phyloP scores from a whole-genome alignment of 1,140 invertebrate species.

The Drosophila persimilis region DNA sequence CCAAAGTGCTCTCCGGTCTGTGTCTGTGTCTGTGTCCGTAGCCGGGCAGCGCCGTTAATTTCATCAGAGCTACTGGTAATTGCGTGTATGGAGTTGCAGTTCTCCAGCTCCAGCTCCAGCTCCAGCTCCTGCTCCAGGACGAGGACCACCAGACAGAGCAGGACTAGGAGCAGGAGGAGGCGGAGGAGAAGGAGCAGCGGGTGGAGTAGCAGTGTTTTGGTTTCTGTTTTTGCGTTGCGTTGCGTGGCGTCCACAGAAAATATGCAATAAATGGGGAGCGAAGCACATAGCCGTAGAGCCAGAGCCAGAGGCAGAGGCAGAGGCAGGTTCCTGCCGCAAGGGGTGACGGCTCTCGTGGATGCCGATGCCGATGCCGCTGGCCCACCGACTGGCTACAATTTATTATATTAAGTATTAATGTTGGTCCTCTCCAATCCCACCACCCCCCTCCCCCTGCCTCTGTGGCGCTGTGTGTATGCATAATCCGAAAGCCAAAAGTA shows the following conservation, averaged over 20 bases:
- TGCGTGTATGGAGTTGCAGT: slow-evolving; percentile 68
- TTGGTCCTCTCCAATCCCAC: slow-evolving; percentile 46
- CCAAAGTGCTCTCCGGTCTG: slow-evolving; percentile 5
- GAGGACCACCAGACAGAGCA: slow-evolving; percentile 10
- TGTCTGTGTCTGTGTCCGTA: too few species aligned
- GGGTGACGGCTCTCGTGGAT: slow-evolving; percentile 23
- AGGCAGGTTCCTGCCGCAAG: slow-evolving; percentile 1
- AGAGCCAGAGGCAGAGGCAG: not conserved
- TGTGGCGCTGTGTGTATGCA: slow-evolving; percentile 56
- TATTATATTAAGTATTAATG: slow-evolving; percentile 82
- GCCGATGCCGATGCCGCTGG: slow-evolving; percentile 55
- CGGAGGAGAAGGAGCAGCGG: slow-evolving; percentile 18
- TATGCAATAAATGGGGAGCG: slow-evolving; percentile 40
- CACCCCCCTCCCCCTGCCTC: not conserved
- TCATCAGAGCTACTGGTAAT: slow-evolving; percentile 80
- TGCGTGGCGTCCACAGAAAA: slow-evolving; percentile 48
- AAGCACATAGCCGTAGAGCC: not conserved
- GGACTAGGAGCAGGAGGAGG: not conserved
- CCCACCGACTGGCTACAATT: slow-evolving; percentile 75
- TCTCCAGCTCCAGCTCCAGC: slow-evolving; percentile 26
- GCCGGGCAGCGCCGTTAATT: slow-evolving; percentile 63
- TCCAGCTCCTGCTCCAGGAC: slow-evolving; percentile 11
- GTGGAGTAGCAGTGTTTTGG: slow-evolving; percentile 12
- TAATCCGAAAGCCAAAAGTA: slow-evolving; percentile 82
- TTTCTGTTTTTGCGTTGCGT: slow-evolving; percentile 50